Evolutionary conservation across 2,888 invertebrate genomes (phyloP), one percentile per base, ranked within the genome.

Genomic region (Taphrorychus bicolor): DNA sequence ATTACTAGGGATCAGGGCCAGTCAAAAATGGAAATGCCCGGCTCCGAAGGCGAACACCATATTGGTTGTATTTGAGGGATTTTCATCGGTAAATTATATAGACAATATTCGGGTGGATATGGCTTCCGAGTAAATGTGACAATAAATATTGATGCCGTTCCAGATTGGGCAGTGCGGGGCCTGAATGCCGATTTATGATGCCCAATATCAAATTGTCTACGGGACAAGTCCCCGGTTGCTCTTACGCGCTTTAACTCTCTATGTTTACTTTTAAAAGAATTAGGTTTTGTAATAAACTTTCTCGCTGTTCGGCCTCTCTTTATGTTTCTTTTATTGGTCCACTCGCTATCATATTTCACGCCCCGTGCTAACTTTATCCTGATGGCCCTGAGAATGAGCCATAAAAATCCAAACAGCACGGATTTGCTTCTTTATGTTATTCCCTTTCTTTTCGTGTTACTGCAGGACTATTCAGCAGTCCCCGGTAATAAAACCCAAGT

Each of bases 1-100:
- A 81, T 81, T 79, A 80, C 77, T 70, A 64, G 77, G 80, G 82
- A 81, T 81, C 79, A 79, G 75, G 77, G 77, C 77, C 77, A 79
- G 80, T 81, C 81, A 79, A 81, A 81, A 81, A 82, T 81, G 81
- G 80, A 80, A 81, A 80, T 81, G 74, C 74, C 64, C 48, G 60
- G 53, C 23, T 66, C 70, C 70, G 66, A 74, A 76, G 72, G 72
- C 74, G 65, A 71, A 76, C 75, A 78, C 77, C 76, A 77, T 79
- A 78, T 79, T 79, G 79, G 78, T 75, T 77, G 74, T 73, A 74
- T 76, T 74, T 70, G 69, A 70, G 74, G 75, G 77, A 77, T 77
- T 78, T 74, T 75, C 76, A 71, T 74, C 75, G 77, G 78, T 79
- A 78, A 79, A 80, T 79, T 79, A 79, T 70, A 70, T 77, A 74